These are phyloP conservation scores for Myopa testacea DNA, from an alignment of 2,888 invertebrate species.

Conservation along the genomic window DNA sequence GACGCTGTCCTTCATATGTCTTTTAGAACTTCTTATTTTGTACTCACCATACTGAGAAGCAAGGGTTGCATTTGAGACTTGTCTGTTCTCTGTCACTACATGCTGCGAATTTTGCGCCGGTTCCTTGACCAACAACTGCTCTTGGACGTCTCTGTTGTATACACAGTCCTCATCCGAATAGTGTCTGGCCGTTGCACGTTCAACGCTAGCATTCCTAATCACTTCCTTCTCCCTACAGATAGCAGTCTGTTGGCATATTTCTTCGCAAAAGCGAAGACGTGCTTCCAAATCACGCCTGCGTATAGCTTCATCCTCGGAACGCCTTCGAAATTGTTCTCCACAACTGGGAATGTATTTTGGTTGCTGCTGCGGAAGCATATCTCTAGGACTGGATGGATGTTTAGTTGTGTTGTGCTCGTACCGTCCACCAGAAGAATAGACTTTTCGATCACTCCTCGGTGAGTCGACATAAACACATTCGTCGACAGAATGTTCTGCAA, in stretches of 20 bases:
- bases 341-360: background rate
- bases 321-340: background rate
- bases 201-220: background rate
- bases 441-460: background rate
- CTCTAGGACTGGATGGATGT: background rate
- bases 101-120: background rate
- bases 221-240: background rate
- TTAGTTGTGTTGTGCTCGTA: background rate
- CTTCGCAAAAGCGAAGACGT: background rate
- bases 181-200: background rate
- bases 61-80: background rate
- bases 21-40: background rate
- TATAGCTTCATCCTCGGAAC: background rate
- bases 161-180: background rate
- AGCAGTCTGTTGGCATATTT: background rate
- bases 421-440: background rate
- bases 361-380: background rate
- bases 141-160: background rate
- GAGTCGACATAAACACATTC: background rate
- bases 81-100: background rate
- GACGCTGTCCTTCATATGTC: no score
- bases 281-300: slow-evolving; percentile 10
- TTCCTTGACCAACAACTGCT: background rate
- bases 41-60: background rate
- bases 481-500: background rate